Evolutionary conservation across 2,888 invertebrate genomes (phyloP).

Genomic region (Erebia epiphron): DNA sequence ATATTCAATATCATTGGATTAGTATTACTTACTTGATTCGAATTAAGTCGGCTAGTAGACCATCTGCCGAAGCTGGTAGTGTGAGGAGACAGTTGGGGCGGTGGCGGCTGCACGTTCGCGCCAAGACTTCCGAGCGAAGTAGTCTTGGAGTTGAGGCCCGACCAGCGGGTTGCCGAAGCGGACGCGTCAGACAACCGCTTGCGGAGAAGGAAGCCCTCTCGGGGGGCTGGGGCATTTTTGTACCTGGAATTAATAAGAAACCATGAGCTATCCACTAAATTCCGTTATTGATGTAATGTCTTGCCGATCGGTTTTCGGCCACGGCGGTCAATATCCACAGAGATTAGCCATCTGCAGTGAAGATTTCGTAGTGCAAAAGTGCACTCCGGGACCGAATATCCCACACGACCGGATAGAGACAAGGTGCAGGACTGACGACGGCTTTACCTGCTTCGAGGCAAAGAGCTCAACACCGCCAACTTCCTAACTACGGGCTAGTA

Average conservation of each 20-base stretch:
- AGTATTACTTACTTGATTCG: slow-evolving; percentile 77
- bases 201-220: slow-evolving; percentile 91
- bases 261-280: background rate
- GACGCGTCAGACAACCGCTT: slow-evolving; percentile 89
- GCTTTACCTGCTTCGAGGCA: no score
- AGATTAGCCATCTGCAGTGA: no score
- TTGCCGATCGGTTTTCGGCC: no score
- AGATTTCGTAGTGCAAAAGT: no score
- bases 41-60: slow-evolving; percentile 90
- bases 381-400: no score
- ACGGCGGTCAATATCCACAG: no score
- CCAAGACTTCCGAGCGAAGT: slow-evolving; percentile 92
- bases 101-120: slow-evolving; percentile 82
- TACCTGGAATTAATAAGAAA: slow-evolving; percentile 59
- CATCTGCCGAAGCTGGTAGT: slow-evolving; percentile 85
- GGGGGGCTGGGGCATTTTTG: slow-evolving; percentile 87
- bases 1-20: no score
- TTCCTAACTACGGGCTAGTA: no score
- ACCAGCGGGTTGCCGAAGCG: slow-evolving; percentile 82
- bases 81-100: slow-evolving; percentile 75
- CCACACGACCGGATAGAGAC: no score
- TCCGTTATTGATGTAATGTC: no score
- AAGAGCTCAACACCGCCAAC: no score
- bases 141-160: slow-evolving; percentile 91
- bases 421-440: no score